These are phyloP conservation scores for Nezara viridula DNA, from an alignment of 2,888 invertebrate genomes.

Conservation along the genomic window DNA sequence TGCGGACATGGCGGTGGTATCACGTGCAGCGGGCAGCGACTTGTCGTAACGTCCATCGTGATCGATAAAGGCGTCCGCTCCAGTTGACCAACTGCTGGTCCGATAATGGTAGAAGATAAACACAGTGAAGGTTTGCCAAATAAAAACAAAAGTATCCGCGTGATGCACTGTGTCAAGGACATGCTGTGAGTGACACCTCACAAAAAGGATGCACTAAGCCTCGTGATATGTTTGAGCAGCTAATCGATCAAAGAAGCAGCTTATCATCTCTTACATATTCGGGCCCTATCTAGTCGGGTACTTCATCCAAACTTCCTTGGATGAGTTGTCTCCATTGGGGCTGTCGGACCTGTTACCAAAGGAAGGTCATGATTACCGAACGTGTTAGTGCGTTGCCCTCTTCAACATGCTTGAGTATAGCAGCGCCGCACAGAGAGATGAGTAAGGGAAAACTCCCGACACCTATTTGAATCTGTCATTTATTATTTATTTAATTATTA, in stretches of 20 bases:
- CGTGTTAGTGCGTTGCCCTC: too few relatives aligned
- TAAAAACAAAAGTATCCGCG: background rate
- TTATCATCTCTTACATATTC: too few relatives aligned
- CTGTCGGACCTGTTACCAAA: too few relatives aligned
- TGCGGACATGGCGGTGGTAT: background rate
- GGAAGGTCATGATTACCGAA: too few relatives aligned
- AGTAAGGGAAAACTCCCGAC: too few relatives aligned
- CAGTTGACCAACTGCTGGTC: background rate
- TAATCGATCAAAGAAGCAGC: background rate
- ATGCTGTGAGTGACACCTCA: background rate
- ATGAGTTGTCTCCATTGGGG: too few relatives aligned
- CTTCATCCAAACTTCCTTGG: too few relatives aligned
- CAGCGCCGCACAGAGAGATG: too few relatives aligned
- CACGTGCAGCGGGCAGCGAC: background rate
- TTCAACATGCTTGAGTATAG: too few relatives aligned
- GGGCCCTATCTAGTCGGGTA: too few relatives aligned
- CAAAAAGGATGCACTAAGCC: background rate
- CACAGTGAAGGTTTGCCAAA: background rate
- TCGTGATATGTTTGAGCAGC: background rate
- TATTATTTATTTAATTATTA: too few relatives aligned
- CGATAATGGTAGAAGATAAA: background rate
- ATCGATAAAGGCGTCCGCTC: background rate
- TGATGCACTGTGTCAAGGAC: background rate
- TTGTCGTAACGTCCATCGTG: background rate
- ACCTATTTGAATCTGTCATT: too few relatives aligned